Conservation (phyloP, 1,140 invertebrate genomes). For the Polypedilum vanderplanki region DNA sequence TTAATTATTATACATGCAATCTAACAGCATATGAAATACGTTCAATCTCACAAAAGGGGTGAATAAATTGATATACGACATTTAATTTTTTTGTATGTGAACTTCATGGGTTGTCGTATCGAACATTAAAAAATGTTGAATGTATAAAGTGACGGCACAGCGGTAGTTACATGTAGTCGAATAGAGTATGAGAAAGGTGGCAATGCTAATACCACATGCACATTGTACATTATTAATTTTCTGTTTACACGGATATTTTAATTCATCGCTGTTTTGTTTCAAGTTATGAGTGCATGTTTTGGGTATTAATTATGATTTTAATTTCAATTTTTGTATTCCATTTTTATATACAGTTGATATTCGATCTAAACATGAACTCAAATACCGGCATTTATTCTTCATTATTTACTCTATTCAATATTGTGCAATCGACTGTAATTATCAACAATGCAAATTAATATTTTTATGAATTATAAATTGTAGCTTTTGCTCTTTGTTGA, state of each 20-base stretch:
- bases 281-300: background rate
- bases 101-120: background rate
- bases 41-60: background rate
- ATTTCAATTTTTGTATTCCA: no score
- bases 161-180: background rate
- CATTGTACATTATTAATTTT: conserved; percentile 11
- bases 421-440: no score
- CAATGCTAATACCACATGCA: background rate
- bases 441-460: no score
- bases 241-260: conserved; percentile 12
- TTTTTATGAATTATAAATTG: no score
- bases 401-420: no score
- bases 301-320: no score
- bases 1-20: conserved; percentile 14
- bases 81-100: background rate
- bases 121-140: background rate
- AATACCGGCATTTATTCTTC: no score
- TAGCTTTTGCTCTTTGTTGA: no score
- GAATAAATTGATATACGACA: conserved; percentile 13
- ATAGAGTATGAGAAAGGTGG: background rate
- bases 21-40: background rate
- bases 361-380: no score
- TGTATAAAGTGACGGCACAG: background rate
- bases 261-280: conserved; percentile 15
- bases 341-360: no score